Conservation (phyloP, 2,888 invertebrate species). For the Rutpela maculata region DNA sequence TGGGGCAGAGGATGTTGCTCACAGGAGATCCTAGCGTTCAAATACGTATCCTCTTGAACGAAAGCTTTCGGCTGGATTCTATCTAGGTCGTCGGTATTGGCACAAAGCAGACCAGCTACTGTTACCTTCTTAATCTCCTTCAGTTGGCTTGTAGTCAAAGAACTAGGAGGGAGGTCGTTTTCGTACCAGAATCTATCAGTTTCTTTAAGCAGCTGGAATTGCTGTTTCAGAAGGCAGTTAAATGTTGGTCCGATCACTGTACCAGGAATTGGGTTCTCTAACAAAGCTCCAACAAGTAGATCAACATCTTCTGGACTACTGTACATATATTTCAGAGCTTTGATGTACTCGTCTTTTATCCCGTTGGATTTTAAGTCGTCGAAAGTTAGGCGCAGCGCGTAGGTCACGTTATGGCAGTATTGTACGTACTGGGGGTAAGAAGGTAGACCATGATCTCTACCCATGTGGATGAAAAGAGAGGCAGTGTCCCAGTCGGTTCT, state of each 20-base stretch:
- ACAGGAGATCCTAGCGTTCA: conserved; percentile 86
- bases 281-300: conserved; percentile 87
- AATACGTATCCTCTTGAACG: conserved; percentile 88
- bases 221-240: conserved; percentile 88
- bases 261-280: conserved; percentile 87
- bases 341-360: conserved; percentile 77
- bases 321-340: conserved; percentile 82
- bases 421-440: conserved; percentile 83
- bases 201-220: conserved; percentile 88
- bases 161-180: conserved; percentile 93
- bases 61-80: conserved; percentile 91
- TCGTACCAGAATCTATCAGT: conserved; percentile 98
- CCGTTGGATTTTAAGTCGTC: conserved; percentile 78
- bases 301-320: conserved; percentile 87
- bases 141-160: conserved; percentile 85
- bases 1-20: conserved; percentile 83
- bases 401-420: conserved; percentile 77
- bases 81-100: conserved; percentile 81
- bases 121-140: conserved; percentile 88
- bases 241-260: conserved; percentile 92
- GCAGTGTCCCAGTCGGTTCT: conserved; percentile 73
- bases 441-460: conserved; percentile 88
- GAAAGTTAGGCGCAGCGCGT: conserved; percentile 56
- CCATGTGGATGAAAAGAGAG: conserved; percentile 78
- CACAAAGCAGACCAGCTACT: conserved; percentile 87